Percentiles rank a stretch among this genome's conserved stretches.
Conservation (phyloP, 2,797 vertebrate species). For the Propithecus deckenii region DNA sequence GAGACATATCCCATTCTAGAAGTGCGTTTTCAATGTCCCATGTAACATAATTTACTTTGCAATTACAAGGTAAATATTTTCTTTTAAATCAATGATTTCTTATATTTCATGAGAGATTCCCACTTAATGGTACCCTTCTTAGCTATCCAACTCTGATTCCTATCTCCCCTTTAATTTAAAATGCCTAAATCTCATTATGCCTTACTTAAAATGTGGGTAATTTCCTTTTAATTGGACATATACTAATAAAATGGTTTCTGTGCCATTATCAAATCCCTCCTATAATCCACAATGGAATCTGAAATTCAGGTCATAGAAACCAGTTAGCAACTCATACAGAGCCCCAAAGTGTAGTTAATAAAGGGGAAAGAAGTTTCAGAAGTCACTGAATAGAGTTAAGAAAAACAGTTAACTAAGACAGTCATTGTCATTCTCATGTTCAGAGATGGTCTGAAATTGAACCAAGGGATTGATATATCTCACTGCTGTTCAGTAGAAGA, state of each 20-base stretch:
- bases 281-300: conserved; percentile 41
- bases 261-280: conserved; percentile 34
- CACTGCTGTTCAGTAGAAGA: neutral
- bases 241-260: conserved; percentile 49
- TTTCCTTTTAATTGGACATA: conserved; percentile 65
- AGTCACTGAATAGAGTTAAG: neutral
- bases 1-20: neutral
- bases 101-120: neutral
- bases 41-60: neutral
- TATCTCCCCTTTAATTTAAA: conserved; percentile 62
- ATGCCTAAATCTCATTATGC: conserved; percentile 48
- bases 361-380: conserved; percentile 17
- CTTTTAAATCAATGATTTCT: conserved; percentile 27
- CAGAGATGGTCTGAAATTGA: neutral
- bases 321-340: conserved; percentile 24
- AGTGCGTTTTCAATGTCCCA: neutral
- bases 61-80: conserved; percentile 54
- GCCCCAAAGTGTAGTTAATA: neutral
- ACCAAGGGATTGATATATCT: neutral
- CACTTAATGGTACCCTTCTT: conserved; percentile 2
- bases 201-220: conserved; percentile 57
- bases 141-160: neutral
- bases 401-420: neutral
- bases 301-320: conserved; percentile 54
- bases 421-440: neutral